Conservation (phyloP, 92 coral and sea anemone species). For the Micromussa lordhowensis region DNA sequence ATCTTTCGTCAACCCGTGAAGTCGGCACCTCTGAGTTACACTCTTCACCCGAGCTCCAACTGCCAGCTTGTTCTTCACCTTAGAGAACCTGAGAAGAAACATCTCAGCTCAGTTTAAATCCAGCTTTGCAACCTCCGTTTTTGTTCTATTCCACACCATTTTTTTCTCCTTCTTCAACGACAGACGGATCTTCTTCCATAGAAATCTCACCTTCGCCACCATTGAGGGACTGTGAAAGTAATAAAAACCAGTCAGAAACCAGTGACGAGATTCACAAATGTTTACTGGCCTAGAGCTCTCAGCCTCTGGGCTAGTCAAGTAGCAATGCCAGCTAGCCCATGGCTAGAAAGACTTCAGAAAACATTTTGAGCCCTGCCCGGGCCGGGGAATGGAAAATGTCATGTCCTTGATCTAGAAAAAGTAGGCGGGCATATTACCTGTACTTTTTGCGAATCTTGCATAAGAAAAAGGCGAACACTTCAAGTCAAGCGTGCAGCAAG, state of each 20-base stretch:
- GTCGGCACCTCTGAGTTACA: not conserved
- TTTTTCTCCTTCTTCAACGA: slow-evolving; percentile 41
- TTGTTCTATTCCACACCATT: slow-evolving; percentile 45
- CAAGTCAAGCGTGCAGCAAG: too few species aligned
- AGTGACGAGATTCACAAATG: not conserved
- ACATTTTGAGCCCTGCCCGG: too few species aligned
- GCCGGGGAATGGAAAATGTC: too few species aligned
- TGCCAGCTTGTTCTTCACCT: not conserved
- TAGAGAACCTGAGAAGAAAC: not conserved
- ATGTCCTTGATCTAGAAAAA: too few species aligned
- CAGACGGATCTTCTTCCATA: slow-evolving; percentile 38
- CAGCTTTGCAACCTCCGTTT: not conserved
- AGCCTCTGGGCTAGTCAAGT: not conserved
- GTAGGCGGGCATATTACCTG: too few species aligned
- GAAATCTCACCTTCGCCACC: slow-evolving; percentile 45
- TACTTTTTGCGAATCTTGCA: too few species aligned
- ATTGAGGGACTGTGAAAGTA: slow-evolving; percentile 34
- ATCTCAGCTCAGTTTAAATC: slow-evolving; percentile 13
- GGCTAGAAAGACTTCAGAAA: too few species aligned
- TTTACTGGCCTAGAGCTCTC: too few species aligned
- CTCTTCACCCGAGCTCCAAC: not conserved
- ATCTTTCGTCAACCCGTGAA: not conserved
- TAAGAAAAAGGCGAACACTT: too few species aligned
- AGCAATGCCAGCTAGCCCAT: too few species aligned
- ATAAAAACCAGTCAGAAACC: not conserved